These are phyloP conservation scores for Antheraea yamamai DNA, from an alignment of 2,888 invertebrate genomes.

Conservation along the genomic window DNA sequence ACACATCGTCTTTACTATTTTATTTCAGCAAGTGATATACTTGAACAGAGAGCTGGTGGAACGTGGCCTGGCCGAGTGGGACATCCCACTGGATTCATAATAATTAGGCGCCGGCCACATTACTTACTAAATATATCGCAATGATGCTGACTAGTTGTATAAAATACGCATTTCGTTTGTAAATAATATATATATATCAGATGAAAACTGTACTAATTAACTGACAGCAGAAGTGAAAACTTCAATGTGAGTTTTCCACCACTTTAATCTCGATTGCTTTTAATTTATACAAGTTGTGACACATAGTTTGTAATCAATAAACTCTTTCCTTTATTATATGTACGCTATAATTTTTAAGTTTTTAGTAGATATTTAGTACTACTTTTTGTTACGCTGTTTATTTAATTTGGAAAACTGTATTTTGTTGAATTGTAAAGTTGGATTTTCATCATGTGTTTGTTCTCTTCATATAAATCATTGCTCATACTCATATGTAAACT, in stretches of 20 bases:
- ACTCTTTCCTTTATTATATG: constrained; percentile 40
- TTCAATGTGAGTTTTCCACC: constrained; percentile 32
- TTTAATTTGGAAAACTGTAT: not conserved
- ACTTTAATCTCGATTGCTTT: constrained; percentile 36
- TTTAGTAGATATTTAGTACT: constrained; percentile 23
- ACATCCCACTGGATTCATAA: constrained; percentile 77
- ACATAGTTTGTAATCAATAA: constrained; percentile 62
- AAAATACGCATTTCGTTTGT: constrained; percentile 67
- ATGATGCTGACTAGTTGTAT: constrained; percentile 62
- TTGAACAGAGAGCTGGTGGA: constrained; percentile 94
- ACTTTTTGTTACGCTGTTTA: constrained; percentile 26
- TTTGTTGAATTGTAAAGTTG: constrained; percentile 1
- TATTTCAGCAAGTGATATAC: constrained; percentile 88
- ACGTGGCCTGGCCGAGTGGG: constrained; percentile 91
- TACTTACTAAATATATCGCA: constrained; percentile 38
- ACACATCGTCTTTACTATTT: not conserved
- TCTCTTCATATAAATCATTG: not conserved
- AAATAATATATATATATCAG: constrained; percentile 46
- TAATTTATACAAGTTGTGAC: constrained; percentile 58
- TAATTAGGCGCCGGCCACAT: constrained; percentile 31
- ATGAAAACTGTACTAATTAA: constrained; percentile 27
- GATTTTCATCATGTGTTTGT: not conserved
- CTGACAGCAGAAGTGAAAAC: constrained; percentile 28
- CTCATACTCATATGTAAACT: constrained; percentile 5
- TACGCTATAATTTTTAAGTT: not conserved